A percentile compares a stretch with the other conserved stretches of the same genome.
These are phyloP conservation scores for Phaedon cochleariae DNA, from an alignment of 2,888 invertebrate genomes.

Conservation along the genomic window DNA sequence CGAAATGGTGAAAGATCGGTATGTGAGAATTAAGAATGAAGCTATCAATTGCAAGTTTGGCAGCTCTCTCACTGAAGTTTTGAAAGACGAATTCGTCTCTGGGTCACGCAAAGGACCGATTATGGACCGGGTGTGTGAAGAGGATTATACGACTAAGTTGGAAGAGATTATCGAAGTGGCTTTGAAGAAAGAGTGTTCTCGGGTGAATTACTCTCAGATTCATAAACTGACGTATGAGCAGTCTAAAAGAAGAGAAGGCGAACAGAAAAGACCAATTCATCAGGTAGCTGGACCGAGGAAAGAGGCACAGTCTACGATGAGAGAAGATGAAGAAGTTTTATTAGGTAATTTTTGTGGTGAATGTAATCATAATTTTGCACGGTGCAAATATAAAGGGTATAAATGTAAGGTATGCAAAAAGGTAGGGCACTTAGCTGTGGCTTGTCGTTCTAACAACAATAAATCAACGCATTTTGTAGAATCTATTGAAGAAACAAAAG, in stretches of 20 bases:
- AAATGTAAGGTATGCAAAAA: slow-evolving; percentile 17
- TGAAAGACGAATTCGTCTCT: slow-evolving; percentile 30
- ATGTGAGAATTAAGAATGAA: slow-evolving; percentile 22
- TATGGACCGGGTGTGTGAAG: slow-evolving; percentile 33
- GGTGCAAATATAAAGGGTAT: slow-evolving; percentile 13
- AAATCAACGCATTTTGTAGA: slow-evolving; percentile 8
- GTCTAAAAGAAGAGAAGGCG: not conserved
- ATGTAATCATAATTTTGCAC: slow-evolving; percentile 14
- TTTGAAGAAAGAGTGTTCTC: slow-evolving; percentile 14
- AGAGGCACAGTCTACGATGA: not conserved
- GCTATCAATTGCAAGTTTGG: slow-evolving; percentile 34
- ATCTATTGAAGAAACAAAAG: not conserved
- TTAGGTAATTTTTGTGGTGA: slow-evolving; percentile 14
- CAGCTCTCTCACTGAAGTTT: slow-evolving; percentile 15
- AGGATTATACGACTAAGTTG: slow-evolving; percentile 14
- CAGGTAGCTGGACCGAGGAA: not conserved
- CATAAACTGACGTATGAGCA: not conserved
- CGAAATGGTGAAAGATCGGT: slow-evolving; percentile 25
- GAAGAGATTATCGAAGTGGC: slow-evolving; percentile 8
- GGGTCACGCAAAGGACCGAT: slow-evolving; percentile 23
- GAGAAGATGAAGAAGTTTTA: not conserved
- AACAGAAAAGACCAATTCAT: not conserved
- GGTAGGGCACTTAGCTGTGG: slow-evolving; percentile 26
- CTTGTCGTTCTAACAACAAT: too few relatives aligned
- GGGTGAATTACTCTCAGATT: too few relatives aligned